phyloP scores from a whole-genome alignment of 2,113 vertebrate genomes.

The Myotis lucifugus region DNA sequence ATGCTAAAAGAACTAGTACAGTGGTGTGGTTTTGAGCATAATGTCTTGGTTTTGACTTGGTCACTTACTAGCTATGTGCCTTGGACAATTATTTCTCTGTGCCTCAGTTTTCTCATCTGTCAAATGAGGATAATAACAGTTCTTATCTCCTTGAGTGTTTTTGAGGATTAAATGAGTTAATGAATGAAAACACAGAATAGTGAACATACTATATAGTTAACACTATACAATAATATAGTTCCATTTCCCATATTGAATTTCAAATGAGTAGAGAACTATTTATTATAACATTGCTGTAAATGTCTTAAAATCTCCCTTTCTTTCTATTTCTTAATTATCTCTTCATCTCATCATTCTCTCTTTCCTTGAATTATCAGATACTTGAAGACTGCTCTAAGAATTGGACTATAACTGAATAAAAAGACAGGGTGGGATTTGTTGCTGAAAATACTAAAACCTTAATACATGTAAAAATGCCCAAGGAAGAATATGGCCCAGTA shows the following conservation, averaged over 20 bases:
- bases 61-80: neutral
- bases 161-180: neutral
- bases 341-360: neutral
- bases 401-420: neutral
- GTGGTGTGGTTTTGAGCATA: neutral
- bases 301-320: neutral
- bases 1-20: neutral
- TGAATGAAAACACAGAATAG: neutral
- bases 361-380: neutral
- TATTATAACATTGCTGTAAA: neutral
- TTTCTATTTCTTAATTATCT: neutral
- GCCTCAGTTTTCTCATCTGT: neutral
- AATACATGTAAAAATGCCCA: neutral
- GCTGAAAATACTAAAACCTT: neutral
- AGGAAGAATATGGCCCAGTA: neutral
- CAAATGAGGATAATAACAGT: neutral
- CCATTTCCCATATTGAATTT: neutral
- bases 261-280: neutral
- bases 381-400: neutral
- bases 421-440: neutral
- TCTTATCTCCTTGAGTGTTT: neutral
- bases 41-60: neutral
- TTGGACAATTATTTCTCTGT: neutral
- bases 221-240: neutral
- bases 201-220: neutral